Evolutionary conservation across 2,888 invertebrate genomes (phyloP).

Genomic region (Papilio protenor): DNA sequence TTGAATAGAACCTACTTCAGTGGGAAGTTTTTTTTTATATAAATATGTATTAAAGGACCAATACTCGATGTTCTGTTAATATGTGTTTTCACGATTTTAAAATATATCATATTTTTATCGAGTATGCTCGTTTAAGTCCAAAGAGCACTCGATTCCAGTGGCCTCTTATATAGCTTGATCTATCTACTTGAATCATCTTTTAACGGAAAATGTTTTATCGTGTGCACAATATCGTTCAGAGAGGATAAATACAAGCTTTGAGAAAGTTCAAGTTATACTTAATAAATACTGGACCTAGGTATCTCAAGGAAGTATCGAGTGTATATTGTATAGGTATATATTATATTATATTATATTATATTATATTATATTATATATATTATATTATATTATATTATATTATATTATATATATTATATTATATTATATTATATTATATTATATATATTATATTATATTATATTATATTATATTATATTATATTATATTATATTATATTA

Average conservation of each 20-base stretch:
- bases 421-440: background rate
- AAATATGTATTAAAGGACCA: background rate
- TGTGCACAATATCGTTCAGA: background rate
- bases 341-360: background rate
- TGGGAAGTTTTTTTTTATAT: background rate
- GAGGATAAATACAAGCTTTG: background rate
- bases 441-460: background rate
- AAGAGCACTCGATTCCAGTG: constrained; percentile 11
- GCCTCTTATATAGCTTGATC: constrained; percentile 1
- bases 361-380: background rate
- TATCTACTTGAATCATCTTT: background rate
- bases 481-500: background rate
- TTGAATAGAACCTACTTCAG: background rate
- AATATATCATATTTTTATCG: constrained; percentile 10
- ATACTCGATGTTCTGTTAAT: background rate
- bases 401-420: background rate
- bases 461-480: background rate
- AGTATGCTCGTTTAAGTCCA: constrained; percentile 3
- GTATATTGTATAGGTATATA: too few species aligned
- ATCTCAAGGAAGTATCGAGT: background rate
- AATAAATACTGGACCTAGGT: background rate
- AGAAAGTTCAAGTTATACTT: background rate
- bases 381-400: background rate
- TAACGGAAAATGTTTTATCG: background rate
- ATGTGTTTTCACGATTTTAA: background rate